Percentiles rank a stretch among this genome's conserved stretches.
These are phyloP conservation scores for Anolis carolinensis DNA, from an alignment of 2,113 vertebrate genomes.

Conservation along the genomic window DNA sequence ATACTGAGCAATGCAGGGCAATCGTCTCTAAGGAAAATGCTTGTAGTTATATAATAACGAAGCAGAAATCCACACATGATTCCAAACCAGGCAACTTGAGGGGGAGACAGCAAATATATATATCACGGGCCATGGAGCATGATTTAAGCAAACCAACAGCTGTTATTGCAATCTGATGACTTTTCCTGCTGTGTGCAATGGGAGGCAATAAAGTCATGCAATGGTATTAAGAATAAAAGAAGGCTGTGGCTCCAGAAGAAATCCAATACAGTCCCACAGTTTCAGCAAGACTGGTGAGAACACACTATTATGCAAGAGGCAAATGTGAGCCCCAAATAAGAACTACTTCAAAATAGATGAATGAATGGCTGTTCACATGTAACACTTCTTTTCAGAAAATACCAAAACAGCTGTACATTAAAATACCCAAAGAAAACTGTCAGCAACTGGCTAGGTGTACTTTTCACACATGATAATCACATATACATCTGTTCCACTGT, in stretches of 20 bases:
- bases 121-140: neutral
- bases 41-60: conserved; percentile 38
- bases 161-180: conserved; percentile 57
- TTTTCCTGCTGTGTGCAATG: conserved; percentile 59
- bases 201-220: conserved; percentile 57
- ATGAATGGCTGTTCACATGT: neutral
- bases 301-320: conserved; percentile 49
- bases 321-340: conserved; percentile 42
- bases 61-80: conserved; percentile 15
- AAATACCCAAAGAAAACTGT: no score
- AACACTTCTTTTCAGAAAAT: neutral
- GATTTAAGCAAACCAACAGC: conserved; percentile 56
- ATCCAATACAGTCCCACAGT: conserved; percentile 61
- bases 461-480: neutral
- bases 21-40: conserved; percentile 37
- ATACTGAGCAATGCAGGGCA: neutral
- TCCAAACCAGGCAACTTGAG: conserved; percentile 32
- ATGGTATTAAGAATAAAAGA: conserved; percentile 59
- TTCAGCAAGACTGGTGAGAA: conserved; percentile 50
- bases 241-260: conserved; percentile 46
- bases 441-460: neutral
- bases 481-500: neutral
- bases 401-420: neutral
- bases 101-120: conserved; percentile 41
- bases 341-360: neutral